Conservation (phyloP, 2,113 vertebrate genomes). For the Sinocyclocheilus anshuiensis region DNA sequence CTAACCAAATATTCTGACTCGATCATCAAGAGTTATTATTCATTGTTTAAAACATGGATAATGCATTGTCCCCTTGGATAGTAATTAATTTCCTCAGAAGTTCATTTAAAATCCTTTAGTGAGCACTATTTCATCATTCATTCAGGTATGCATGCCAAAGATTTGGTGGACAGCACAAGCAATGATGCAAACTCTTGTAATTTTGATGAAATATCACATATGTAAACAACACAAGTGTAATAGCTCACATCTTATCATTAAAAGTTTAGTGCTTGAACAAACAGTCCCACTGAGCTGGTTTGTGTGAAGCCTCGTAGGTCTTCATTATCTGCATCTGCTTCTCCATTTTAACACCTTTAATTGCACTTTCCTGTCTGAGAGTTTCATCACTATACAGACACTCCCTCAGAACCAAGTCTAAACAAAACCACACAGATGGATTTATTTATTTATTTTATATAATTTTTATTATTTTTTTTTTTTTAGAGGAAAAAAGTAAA, state of each 20-base stretch:
- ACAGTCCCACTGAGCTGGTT: neutral
- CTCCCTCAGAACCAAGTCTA: neutral
- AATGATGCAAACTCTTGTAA: conserved; percentile 4
- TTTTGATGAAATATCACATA: conserved; percentile 14
- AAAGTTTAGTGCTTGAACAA: conserved; percentile 26
- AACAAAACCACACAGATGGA: neutral
- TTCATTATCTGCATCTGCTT: conserved; percentile 40
- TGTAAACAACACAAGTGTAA: conserved; percentile 16
- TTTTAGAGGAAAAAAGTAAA: no score
- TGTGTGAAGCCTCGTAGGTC: conserved; percentile 22
- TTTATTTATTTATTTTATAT: no score
- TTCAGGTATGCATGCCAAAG: neutral
- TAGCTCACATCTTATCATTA: conserved; percentile 17
- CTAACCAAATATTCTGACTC: neutral
- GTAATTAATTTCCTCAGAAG: neutral
- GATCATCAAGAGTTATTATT: neutral
- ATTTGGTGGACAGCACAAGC: neutral
- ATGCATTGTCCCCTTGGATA: neutral
- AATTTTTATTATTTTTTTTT: no score
- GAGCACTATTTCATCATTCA: neutral
- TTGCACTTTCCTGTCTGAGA: conserved; percentile 12
- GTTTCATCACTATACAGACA: conserved; percentile 26
- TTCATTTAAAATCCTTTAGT: neutral
- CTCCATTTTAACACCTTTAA: conserved; percentile 49
- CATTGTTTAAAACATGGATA: conserved; percentile 6